Evolutionary conservation across 30 jellyfish, hydroid and myxozoan species (phyloP).

Genomic region (Cassiopea andromeda): DNA sequence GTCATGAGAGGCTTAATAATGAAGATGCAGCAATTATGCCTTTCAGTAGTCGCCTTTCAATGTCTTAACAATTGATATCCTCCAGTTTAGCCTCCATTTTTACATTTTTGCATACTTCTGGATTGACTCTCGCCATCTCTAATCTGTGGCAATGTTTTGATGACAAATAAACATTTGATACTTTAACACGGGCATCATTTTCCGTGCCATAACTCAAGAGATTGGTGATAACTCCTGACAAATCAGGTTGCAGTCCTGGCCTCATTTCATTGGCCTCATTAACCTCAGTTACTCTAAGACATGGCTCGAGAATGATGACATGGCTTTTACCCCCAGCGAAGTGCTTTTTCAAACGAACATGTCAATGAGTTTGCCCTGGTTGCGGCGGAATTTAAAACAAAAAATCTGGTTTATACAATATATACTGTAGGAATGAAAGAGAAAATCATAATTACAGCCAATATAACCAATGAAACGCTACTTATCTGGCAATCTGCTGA

Average conservation of each 20-base stretch:
- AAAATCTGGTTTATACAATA: too few relatives aligned
- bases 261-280: slow-evolving; percentile 6
- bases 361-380: too few relatives aligned
- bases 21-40: slow-evolving; percentile 16
- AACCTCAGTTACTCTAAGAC: background rate
- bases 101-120: background rate
- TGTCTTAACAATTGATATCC: background rate
- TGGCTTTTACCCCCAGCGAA: too few relatives aligned
- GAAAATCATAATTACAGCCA: too few relatives aligned
- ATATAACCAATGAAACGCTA: too few relatives aligned
- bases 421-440: too few relatives aligned
- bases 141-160: background rate
- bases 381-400: too few relatives aligned
- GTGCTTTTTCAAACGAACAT: too few relatives aligned
- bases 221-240: slow-evolving; percentile 5
- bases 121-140: slow-evolving; percentile 1
- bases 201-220: background rate
- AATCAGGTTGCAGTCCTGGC: background rate
- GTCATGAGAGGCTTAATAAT: background rate
- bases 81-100: slow-evolving; percentile 8
- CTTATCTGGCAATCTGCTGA: too few relatives aligned
- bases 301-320: too few relatives aligned
- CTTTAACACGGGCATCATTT: background rate
- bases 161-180: background rate
- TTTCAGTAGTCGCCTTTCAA: background rate